Percentiles rank a stretch among this genome's conserved stretches.
These are phyloP conservation scores for Drosophila affinis DNA, from an alignment of 2,888 invertebrate species.

Conservation along the genomic window DNA sequence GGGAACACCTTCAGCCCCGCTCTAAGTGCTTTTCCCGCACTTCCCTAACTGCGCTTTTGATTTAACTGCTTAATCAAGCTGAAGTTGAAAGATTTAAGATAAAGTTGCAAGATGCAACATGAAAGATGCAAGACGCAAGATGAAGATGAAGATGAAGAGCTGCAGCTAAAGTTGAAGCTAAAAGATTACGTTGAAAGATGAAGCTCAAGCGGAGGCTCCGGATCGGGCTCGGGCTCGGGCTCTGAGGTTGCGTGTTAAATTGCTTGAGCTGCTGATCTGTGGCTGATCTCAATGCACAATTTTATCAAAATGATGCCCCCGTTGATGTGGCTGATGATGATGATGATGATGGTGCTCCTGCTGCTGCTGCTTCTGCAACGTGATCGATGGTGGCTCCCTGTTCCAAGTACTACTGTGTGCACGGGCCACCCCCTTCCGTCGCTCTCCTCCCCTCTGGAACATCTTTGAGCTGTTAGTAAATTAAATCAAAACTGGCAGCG, in stretches of 20 bases:
- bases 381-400: slow-evolving; percentile 68
- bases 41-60: slow-evolving; percentile 58
- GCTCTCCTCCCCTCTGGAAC: background rate
- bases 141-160: background rate
- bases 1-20: slow-evolving; percentile 60
- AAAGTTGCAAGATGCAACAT: slow-evolving; percentile 10
- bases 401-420: slow-evolving; percentile 46
- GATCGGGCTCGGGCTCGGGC: too few relatives aligned
- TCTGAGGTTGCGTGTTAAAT: slow-evolving; percentile 67
- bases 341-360: slow-evolving; percentile 15
- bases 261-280: slow-evolving; percentile 59
- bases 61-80: slow-evolving; percentile 75
- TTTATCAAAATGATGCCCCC: slow-evolving; percentile 35
- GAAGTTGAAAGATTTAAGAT: slow-evolving; percentile 53
- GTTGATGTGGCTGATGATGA: slow-evolving; percentile 30
- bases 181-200: background rate
- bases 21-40: slow-evolving; percentile 10
- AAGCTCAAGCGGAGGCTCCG: background rate
- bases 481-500: slow-evolving; percentile 80
- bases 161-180: background rate
- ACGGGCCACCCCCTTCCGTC: background rate
- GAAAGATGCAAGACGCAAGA: background rate
- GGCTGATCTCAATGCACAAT: slow-evolving; percentile 45
- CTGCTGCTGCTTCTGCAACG: slow-evolving; percentile 35
- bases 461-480: slow-evolving; percentile 62